Base-by-base conservation (phyloP, 92 coral and sea anemone genomes). In the Diadumene lineata region DNA sequence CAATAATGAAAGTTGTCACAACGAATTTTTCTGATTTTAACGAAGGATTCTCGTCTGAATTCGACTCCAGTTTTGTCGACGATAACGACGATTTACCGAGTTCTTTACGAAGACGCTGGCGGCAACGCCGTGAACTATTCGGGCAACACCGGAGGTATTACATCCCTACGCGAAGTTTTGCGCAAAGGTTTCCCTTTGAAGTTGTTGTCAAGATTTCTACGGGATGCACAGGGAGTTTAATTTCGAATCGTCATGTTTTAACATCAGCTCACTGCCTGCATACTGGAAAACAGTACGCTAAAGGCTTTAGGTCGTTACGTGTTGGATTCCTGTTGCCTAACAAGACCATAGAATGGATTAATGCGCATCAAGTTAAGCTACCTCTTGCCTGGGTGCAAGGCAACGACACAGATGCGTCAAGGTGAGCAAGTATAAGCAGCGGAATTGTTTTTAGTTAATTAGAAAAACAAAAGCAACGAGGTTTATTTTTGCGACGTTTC, bases 221-320 rank as follows among this genome's bases (percentile, higher is more conserved):
- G 0, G 99, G 99, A 48, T 96, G 99, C 51, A 92, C 96, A 4
- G 99, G 99, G 0, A 81, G 90, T 0, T 76, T 87, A 0, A 89
- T 96, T 10, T 92, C 99, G 2, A 94, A 97, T 0, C 69, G 84
- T 56, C 99, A 96, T 68, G 97, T 90, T 1, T 69, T 96, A 23
- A 92, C 99, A 0, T 86, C 99, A 2, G 99, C 99, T 8, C 99
- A 96, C 23, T 96, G 99, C 44, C 75, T 96, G 15, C 99, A 96
- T 57, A 84, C 80, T 34, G 97, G 94, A 44, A 86, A 86, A 66
- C 84, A 89, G 57, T 96, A 92, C 66, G 91, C 90, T 32, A 78
- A 74, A 2, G 97, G 93, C 0, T 92, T 77, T 74, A 64, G 82
- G 23, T 56, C 62, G 0, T 86, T 96, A 7, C 74, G 79, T 34